These are phyloP conservation scores for Tenebrosternarchus preto DNA, from an alignment of 2,113 vertebrate genomes.

Conservation along the genomic window DNA sequence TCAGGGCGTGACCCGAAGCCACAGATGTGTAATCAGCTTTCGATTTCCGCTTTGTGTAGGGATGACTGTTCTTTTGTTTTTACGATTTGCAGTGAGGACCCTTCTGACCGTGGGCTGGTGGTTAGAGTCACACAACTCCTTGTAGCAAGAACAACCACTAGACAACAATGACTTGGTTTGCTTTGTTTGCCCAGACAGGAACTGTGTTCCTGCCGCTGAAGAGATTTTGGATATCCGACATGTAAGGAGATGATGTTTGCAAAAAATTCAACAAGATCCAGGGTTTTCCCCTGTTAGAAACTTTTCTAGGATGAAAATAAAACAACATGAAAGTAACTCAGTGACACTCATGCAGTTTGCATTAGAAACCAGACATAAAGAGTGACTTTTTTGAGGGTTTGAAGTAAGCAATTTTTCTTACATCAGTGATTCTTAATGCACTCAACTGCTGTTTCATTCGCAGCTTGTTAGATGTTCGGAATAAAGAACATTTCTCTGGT, in stretches of 20 bases:
- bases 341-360: background rate
- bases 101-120: background rate
- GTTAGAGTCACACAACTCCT: background rate
- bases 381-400: background rate
- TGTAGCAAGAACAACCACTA: background rate
- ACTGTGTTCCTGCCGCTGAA: background rate
- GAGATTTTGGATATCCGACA: background rate
- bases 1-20: slow-evolving; percentile 35
- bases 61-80: slow-evolving; percentile 7
- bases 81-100: slow-evolving; percentile 7
- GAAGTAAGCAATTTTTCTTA: background rate
- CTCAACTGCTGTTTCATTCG: background rate
- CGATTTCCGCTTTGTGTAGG: slow-evolving; percentile 12
- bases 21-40: slow-evolving; percentile 38
- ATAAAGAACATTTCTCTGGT: background rate
- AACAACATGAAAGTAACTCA: background rate
- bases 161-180: background rate
- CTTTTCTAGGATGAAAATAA: background rate
- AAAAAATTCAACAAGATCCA: background rate
- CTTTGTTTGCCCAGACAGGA: background rate
- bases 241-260: background rate
- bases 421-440: background rate
- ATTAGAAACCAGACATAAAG: background rate
- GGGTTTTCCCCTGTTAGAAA: too few species aligned
- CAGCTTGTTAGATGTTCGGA: background rate